Conservation (phyloP, 2,797 vertebrate species). For the Coluber constrictor region DNA sequence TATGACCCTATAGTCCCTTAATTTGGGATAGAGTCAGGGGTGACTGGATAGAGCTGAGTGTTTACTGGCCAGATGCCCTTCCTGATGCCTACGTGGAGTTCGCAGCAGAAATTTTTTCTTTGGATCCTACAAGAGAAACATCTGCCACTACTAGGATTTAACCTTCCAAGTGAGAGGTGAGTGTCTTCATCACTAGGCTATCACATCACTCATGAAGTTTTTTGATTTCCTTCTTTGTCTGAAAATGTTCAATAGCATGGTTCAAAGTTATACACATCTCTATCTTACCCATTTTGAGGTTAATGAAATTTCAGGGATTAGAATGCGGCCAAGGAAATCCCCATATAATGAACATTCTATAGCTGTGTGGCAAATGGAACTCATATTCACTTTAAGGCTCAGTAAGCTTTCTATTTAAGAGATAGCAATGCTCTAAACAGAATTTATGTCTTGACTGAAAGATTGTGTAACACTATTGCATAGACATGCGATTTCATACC, state of each 20-base stretch:
- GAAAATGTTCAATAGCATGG: not conserved
- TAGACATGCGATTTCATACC: conserved; percentile 58
- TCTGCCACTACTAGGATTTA: not conserved
- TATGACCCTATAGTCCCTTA: not conserved
- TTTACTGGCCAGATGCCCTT: not conserved
- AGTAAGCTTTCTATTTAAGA: conserved; percentile 41
- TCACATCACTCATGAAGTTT: not conserved
- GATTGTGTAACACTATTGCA: not conserved
- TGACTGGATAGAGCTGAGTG: not conserved
- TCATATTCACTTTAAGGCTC: conserved; percentile 47
- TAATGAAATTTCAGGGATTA: accelerated
- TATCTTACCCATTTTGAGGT: not conserved
- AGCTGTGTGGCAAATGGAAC: conserved; percentile 10
- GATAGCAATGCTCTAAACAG: not conserved
- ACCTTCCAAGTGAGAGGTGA: not conserved
- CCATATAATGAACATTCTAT: not conserved
- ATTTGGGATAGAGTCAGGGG: not conserved
- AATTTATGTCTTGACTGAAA: conserved; percentile 50
- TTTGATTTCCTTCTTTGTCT: not conserved
- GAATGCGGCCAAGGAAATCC: not conserved
- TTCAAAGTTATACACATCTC: accelerated
- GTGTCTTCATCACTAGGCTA: not conserved
- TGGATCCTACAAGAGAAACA: not conserved
- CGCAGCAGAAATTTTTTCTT: not conserved
- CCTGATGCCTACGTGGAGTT: not conserved